Conservation (phyloP, 2,113 vertebrate genomes). For the Bufo bufo region DNA sequence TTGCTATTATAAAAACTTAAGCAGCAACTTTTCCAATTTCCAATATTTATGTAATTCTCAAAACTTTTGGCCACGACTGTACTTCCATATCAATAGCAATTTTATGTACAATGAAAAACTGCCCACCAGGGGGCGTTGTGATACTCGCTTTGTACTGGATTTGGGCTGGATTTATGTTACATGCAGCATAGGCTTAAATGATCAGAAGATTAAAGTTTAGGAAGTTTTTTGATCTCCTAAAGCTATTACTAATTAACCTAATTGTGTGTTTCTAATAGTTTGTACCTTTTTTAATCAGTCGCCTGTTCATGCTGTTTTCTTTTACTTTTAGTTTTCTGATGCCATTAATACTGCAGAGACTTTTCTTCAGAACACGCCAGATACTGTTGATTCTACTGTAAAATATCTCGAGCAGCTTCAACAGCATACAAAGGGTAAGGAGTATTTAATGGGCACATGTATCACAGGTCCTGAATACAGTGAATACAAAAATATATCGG, state of each 20-base stretch:
- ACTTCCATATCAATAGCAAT: no score
- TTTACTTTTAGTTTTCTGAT: slow-evolving; percentile 79
- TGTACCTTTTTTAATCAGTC: neutral
- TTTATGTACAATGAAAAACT: neutral
- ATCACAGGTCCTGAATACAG: no score
- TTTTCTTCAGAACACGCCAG: slow-evolving; percentile 71
- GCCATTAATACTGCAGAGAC: slow-evolving; percentile 84
- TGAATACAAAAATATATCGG: no score
- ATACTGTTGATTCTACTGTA: slow-evolving; percentile 66
- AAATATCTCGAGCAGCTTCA: slow-evolving; percentile 75
- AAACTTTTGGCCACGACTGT: no score
- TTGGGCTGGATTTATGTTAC: neutral
- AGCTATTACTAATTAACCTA: neutral
- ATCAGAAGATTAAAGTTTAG: neutral
- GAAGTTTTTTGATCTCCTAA: neutral
- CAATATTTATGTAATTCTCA: no score
- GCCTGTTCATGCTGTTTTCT: slow-evolving; percentile 50
- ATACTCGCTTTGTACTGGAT: neutral
- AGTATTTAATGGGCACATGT: neutral
- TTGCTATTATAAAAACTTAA: no score
- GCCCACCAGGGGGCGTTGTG: neutral
- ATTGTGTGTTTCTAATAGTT: neutral
- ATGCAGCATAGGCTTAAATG: no score
- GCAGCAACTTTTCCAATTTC: no score
- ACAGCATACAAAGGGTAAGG: slow-evolving; percentile 79